Conservation (phyloP, 2,888 invertebrate genomes). For the Stenchaetothrips biformis region DNA sequence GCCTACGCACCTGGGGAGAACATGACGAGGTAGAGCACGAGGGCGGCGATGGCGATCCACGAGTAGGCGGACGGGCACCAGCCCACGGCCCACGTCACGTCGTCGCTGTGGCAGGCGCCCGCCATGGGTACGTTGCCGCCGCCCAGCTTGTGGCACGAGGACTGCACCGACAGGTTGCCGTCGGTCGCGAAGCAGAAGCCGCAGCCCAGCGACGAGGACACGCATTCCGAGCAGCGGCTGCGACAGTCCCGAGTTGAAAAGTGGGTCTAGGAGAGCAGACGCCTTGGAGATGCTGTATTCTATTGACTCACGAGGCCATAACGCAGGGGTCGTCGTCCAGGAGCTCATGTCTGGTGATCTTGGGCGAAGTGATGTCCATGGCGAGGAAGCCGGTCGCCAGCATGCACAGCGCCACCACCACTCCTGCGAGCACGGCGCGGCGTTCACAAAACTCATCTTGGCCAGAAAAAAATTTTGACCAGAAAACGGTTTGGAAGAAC, state of each 20-base stretch:
- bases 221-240: conserved; percentile 48
- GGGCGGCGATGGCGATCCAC: conserved; percentile 47
- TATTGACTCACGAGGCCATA: background rate
- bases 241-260: background rate
- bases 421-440: conserved; percentile 39
- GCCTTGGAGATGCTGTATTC: too few species aligned
- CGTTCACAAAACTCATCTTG: too few species aligned
- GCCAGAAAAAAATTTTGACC: too few species aligned
- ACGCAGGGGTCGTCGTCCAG: background rate
- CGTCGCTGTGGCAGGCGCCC: conserved; percentile 22
- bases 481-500: too few species aligned
- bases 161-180: conserved; percentile 26
- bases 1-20: conserved; percentile 46
- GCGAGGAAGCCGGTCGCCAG: conserved; percentile 48
- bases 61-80: conserved; percentile 47
- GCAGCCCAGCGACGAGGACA: conserved; percentile 44
- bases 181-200: conserved; percentile 47
- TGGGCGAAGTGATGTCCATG: conserved; percentile 41
- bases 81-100: conserved; percentile 44
- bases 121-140: background rate
- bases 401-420: conserved; percentile 44
- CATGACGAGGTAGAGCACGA: conserved; percentile 48
- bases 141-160: conserved; percentile 33
- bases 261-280: too few species aligned
- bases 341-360: conserved; percentile 40